phyloP scores from a whole-genome alignment of 1,140 invertebrate species.

The Bombus vancouverensis region DNA sequence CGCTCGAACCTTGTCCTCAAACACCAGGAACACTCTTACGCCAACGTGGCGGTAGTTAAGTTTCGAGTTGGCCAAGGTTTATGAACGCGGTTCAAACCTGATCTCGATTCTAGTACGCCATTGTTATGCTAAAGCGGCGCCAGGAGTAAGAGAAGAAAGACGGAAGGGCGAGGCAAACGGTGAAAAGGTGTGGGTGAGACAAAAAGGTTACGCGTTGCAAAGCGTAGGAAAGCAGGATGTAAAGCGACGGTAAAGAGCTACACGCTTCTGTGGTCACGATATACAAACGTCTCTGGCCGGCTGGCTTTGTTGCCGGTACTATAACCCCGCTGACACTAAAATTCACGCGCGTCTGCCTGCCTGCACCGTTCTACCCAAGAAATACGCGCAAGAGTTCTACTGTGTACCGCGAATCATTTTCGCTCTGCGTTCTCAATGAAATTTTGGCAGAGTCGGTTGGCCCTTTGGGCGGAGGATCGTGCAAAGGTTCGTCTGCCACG shows the following conservation, averaged over 20 bases:
- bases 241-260: slow-evolving; percentile 51
- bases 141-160: background rate
- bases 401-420: background rate
- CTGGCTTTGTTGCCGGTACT: slow-evolving; percentile 60
- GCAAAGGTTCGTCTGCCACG: too few species aligned
- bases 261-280: slow-evolving; percentile 40
- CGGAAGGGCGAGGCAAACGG: background rate
- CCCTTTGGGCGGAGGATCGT: background rate
- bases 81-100: slow-evolving; percentile 25
- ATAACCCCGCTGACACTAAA: slow-evolving; percentile 53
- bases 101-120: slow-evolving; percentile 13
- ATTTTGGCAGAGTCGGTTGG: background rate
- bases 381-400: background rate
- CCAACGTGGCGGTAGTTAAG: slow-evolving; percentile 19
- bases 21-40: background rate
- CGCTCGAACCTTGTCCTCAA: too few species aligned
- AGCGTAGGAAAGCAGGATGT: slow-evolving; percentile 40
- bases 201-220: background rate
- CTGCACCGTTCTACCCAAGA: background rate
- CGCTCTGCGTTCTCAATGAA: background rate
- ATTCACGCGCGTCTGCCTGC: slow-evolving; percentile 37
- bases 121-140: slow-evolving; percentile 53
- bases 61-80: slow-evolving; percentile 43
- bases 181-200: background rate
- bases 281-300: slow-evolving; percentile 46